phyloP scores from a whole-genome alignment of 2,797 vertebrate genomes.

The Acanthornis magna region DNA sequence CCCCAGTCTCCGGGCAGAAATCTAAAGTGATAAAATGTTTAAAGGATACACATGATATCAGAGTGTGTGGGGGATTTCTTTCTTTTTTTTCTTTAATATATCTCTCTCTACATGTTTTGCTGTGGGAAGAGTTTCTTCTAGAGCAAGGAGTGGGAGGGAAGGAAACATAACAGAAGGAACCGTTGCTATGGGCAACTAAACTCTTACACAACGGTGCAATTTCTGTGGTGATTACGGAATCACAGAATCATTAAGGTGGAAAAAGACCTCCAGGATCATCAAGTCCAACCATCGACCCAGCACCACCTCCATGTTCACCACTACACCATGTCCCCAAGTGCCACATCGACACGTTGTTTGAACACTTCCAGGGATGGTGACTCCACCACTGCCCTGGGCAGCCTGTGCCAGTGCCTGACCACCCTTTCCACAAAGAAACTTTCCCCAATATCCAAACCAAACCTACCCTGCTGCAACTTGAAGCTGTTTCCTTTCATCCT shows the following conservation, averaged over 20 bases:
- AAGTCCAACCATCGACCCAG: background rate
- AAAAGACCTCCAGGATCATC: background rate
- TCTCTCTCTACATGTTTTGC: background rate
- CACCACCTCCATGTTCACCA: background rate
- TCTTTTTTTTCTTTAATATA: background rate
- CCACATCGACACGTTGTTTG: background rate
- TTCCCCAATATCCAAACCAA: background rate
- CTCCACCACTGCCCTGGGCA: background rate
- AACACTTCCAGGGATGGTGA: background rate
- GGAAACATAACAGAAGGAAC: background rate
- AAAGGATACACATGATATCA: background rate
- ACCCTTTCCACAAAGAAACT: background rate
- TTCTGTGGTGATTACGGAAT: background rate
- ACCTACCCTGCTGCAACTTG: background rate
- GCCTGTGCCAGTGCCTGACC: background rate
- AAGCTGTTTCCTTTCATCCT: rapidly evolving
- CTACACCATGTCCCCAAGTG: background rate
- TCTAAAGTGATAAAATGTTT: background rate
- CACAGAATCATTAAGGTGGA: background rate
- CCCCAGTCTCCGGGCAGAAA: background rate
- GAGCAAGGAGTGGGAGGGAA: background rate
- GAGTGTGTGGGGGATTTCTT: background rate
- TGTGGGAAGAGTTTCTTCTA: background rate
- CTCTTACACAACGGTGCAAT: conserved; percentile 58
- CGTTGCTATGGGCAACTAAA: conserved; percentile 62